Evolutionary conservation across 1,140 invertebrate species (phyloP).

Genomic region (Drosophila sturtevanti): DNA sequence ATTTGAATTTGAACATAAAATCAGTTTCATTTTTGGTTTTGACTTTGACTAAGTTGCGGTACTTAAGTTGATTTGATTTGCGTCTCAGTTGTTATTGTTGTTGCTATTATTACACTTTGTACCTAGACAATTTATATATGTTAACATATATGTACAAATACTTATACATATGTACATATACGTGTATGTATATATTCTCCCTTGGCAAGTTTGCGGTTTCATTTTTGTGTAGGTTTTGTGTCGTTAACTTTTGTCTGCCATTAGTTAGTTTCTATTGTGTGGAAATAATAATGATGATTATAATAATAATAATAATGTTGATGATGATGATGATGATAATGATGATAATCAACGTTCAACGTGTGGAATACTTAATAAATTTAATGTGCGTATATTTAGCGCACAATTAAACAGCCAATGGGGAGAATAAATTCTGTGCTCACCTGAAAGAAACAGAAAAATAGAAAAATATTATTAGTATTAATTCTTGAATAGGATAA

Average conservation of each 20-base stretch:
- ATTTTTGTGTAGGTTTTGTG: conserved; percentile 43
- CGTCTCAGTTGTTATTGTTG: conserved; percentile 22
- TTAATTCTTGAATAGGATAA: background rate
- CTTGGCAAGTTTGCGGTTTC: conserved; percentile 63
- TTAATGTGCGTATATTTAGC: conserved; percentile 65
- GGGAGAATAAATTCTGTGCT: conserved; percentile 6
- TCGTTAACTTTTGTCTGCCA: conserved; percentile 49
- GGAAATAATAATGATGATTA: conserved; percentile 52
- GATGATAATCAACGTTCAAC: conserved; percentile 49
- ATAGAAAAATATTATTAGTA: conserved; percentile 17
- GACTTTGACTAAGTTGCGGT: conserved; percentile 43
- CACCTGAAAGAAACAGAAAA: conserved; percentile 51
- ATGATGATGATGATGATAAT: conserved; percentile 44
- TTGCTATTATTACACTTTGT: conserved; percentile 12
- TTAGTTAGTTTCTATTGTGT: conserved; percentile 28
- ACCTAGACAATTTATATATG: background rate
- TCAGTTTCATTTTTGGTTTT: conserved; percentile 1
- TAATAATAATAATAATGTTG: conserved; percentile 37
- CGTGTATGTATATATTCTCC: conserved; percentile 4
- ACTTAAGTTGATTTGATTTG: conserved; percentile 60
- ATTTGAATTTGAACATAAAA: background rate
- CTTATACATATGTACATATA: background rate
- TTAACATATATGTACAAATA: background rate
- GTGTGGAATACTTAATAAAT: conserved; percentile 64
- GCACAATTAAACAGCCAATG: conserved; percentile 57